These are phyloP conservation scores for Heliconius charithonia DNA, from an alignment of 2,888 invertebrate genomes.

Conservation along the genomic window DNA sequence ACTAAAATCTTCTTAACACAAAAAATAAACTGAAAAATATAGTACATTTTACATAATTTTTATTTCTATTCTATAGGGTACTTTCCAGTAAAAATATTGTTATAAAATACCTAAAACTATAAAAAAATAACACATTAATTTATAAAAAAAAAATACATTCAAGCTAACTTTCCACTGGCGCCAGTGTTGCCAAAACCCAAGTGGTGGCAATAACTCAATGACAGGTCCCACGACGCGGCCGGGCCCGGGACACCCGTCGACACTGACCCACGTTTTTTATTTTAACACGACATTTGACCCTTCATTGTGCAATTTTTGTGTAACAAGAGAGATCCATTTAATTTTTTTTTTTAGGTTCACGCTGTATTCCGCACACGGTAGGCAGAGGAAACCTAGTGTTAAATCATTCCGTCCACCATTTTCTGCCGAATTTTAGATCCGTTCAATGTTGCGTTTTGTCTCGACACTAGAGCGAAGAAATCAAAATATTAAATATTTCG, in stretches of 20 bases:
- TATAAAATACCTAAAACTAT: too few species aligned
- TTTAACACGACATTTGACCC: conserved; percentile 48
- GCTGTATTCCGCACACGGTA: neutral
- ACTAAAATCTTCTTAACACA: too few species aligned
- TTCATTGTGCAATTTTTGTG: conserved; percentile 14
- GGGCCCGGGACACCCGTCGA: conserved; percentile 39
- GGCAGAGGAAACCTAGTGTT: too few species aligned
- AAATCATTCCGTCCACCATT: too few species aligned
- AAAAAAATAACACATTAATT: neutral
- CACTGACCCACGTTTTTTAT: conserved; percentile 42
- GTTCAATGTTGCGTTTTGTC: too few species aligned
- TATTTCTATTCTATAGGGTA: too few species aligned
- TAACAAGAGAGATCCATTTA: neutral
- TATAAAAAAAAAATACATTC: neutral
- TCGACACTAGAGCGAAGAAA: too few species aligned
- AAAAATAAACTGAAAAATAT: too few species aligned
- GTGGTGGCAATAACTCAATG: conserved; percentile 67
- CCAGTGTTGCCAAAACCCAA: conserved; percentile 55
- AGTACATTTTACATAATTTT: too few species aligned
- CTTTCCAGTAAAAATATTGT: too few species aligned
- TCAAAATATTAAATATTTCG: too few species aligned
- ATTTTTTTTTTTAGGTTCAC: neutral
- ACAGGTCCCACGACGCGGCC: conserved; percentile 34
- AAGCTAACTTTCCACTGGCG: conserved; percentile 58
- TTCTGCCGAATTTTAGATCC: too few species aligned